These are phyloP conservation scores for Hyles lineata DNA, from an alignment of 2,888 invertebrate species.

Conservation along the genomic window DNA sequence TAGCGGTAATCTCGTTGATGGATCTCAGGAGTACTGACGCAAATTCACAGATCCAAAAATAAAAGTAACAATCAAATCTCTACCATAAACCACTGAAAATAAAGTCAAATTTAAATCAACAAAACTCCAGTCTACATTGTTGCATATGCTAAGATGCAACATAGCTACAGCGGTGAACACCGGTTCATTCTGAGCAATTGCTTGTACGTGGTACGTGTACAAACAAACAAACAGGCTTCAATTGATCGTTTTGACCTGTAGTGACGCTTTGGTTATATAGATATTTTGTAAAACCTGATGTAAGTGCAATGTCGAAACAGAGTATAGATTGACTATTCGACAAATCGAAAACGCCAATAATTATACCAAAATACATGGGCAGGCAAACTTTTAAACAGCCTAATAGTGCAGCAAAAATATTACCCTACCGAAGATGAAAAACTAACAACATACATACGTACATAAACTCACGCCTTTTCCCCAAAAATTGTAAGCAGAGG, in stretches of 20 bases:
- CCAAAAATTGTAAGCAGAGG: too few species aligned
- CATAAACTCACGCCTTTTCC: too few species aligned
- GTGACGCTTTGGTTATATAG: not conserved
- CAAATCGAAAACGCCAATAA: too few species aligned
- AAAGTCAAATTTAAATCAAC: not conserved
- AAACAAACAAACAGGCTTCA: not conserved
- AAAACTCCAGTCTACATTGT: not conserved
- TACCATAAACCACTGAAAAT: not conserved
- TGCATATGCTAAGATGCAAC: not conserved
- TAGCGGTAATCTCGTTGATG: too few species aligned
- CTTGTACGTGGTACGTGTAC: not conserved
- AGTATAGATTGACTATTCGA: too few species aligned
- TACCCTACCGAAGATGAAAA: too few species aligned
- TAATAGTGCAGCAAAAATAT: too few species aligned
- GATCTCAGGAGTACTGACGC: not conserved
- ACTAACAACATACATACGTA: too few species aligned
- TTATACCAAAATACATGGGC: too few species aligned
- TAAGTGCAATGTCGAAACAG: not conserved
- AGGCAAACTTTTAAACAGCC: too few species aligned
- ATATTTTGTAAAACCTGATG: not conserved
- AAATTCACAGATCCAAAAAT: not conserved
- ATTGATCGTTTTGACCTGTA: not conserved
- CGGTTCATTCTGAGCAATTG: slow-evolving; percentile 10
- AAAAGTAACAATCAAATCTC: not conserved
- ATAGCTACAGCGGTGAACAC: not conserved